These are phyloP conservation scores for Gavialis gangeticus DNA, from an alignment of 2,113 vertebrate genomes.

Conservation along the genomic window DNA sequence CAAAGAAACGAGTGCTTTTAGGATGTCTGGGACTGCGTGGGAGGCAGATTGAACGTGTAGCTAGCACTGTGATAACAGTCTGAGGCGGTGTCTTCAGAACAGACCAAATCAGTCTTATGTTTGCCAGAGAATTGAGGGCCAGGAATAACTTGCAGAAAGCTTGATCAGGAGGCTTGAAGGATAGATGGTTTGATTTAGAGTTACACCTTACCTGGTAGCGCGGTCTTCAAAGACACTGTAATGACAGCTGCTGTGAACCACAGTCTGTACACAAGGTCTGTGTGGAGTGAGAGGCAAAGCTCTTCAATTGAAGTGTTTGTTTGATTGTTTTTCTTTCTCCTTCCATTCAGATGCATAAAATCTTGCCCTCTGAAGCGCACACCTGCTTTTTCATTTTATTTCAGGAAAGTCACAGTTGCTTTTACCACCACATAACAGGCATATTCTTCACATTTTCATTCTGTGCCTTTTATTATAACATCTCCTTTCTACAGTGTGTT, in stretches of 20 bases:
- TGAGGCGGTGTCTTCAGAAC: not conserved
- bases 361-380: slow-evolving; percentile 12
- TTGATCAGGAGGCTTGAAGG: not conserved
- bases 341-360: not conserved
- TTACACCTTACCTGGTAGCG: not conserved
- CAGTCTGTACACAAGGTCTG: not conserved
- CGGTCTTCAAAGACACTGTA: not conserved
- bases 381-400: not conserved
- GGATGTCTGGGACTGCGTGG: not conserved
- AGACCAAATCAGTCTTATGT: not conserved
- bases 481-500: not conserved
- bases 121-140: not conserved
- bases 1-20: not conserved
- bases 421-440: not conserved
- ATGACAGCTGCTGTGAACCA: not conserved
- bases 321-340: not conserved
- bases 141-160: not conserved
- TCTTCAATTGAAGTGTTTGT: not conserved
- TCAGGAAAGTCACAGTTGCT: not conserved
- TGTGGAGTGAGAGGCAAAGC: not conserved
- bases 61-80: not conserved
- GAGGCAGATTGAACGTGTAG: not conserved
- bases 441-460: not conserved
- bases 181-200: not conserved
- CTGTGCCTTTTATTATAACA: not conserved